Evolutionary conservation across 2,113 vertebrate species (phyloP).

Genomic region (human): GRCh38 chr3:117821001-117821500

Average conservation of each 20-base stretch:
- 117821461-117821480: background rate
- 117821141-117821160: constrained; percentile 75
- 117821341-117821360: constrained; percentile 4
- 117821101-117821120: constrained; percentile 59
- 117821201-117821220: constrained; percentile 64
- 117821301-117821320: background rate
- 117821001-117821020: background rate
- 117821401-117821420: constrained; percentile 42
- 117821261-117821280: constrained; percentile 65
- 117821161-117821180: constrained; percentile 66
- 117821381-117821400: background rate
- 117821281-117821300: background rate
- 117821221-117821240: constrained; percentile 72
- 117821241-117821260: constrained; percentile 67
- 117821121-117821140: constrained; percentile 74
- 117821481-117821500: background rate
- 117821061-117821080: constrained; percentile 59
- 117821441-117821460: constrained; percentile 26
- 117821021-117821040: constrained; percentile 49
- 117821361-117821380: background rate
- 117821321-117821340: background rate
- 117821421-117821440: background rate
- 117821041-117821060: background rate
- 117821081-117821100: constrained; percentile 53
- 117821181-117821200: constrained; percentile 72